Evolutionary conservation across 2,888 invertebrate genomes (phyloP), one percentile per base, ranked within the genome.

Genomic region (Aphrophora alni): DNA sequence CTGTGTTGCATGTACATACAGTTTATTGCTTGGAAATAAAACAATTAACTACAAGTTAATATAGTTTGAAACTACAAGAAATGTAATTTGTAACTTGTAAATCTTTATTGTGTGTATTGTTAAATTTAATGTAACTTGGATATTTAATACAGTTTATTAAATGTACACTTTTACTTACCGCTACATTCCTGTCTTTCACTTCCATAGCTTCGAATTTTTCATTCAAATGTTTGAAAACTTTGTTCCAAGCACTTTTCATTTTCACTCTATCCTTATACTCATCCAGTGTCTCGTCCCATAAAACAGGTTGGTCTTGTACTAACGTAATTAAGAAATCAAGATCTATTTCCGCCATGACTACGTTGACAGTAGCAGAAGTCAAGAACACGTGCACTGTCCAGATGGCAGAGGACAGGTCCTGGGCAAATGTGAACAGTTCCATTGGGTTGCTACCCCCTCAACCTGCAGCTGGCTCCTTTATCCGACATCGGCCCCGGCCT

Each of bases 401-500:
- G 75, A 75, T 59, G 51, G 59, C 75, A 25, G 75, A 25, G 25
- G 38, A 38, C 74, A 74, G 38, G 75, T 51, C 51, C 75, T 59
- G 75, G 75, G 44, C 26, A 17, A 27, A 51, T 59, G 26, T 51
- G 75, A 75, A 75, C 75, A 75, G 75, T 75, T 59, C 25, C 59
- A 75, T 12, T 75, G 59, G 27, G 5, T 28, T 59, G 75, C 75
- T 51, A 38, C 74, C 74, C 74, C 74, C 74, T 33, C 73, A 33
- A 73, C 28, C 44, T 14, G 38, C 38, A 59, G 51, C 75, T 51
- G 51, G 51, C 12, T 21, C 75, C 51, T 75, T 59, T 75, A 75
- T 59, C 75, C 75, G 75, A 75, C 75, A 75, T 28, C 75, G 75
- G 51, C 75, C 51, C 51, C 75, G 75, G 75, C 75, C 75, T 26